Evolutionary conservation across 2,888 invertebrate genomes (phyloP), one percentile per base, ranked within the genome.

Genomic region (Lysandra coridon): DNA sequence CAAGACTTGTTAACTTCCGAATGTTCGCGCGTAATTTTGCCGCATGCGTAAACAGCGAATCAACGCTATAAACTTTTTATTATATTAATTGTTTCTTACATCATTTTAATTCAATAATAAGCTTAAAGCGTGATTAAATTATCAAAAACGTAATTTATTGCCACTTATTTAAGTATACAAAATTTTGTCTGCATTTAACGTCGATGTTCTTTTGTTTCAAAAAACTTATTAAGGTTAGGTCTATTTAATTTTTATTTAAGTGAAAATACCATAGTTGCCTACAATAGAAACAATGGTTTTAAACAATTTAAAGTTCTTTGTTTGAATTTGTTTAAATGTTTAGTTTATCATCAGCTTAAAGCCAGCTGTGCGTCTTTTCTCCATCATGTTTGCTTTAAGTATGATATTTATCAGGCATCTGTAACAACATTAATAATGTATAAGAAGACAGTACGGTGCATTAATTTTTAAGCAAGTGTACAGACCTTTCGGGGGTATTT

Each of bases 11-110:
- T 60, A 69, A 37, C 75, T 78, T 33, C 62, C 53, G 14, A 73
- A 80, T 78, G 64, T 80, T 81, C 73, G 80, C 80, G 80, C 80
- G 80, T 76, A 76, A 79, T 75, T 79, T 79, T 75, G 79, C 79
- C 79, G 79, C 79, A 79, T 79, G 79, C 79, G 79, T 60, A 74
- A 53, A 73, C 44, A 76, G 76, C 40, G 60, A 33, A 23, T 78
- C n/a, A 23, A 33, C 10, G 30, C 30, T 12, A 33, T 57, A 78
- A 69, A 78, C 64, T 78, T n/a, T 57, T 23, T 3, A 17, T 40
- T 78, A 2, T 49, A 53, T 53, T 37, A 37, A 74, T 74, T 44
- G 74, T 74, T 74, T 40, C 7, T n/a, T 73, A 40, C 23, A 74
- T 37, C 1, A 37, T 33, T 69, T 33, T 17, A 69, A 33, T 69